These are phyloP conservation scores for Blomia tropicalis DNA, from an alignment of 2,888 invertebrate species.

Conservation along the genomic window DNA sequence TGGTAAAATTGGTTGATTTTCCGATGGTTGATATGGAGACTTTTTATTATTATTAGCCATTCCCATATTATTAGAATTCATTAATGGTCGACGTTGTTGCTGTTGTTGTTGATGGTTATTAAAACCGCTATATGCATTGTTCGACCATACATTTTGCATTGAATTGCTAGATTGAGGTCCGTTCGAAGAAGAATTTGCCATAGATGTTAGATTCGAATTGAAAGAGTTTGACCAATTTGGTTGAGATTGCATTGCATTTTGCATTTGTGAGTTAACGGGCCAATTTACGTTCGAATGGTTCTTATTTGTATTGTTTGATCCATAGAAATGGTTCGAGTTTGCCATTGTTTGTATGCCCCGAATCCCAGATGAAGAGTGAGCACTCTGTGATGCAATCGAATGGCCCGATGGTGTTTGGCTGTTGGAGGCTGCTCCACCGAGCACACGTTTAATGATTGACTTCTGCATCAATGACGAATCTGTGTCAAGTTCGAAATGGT, in stretches of 20 bases:
- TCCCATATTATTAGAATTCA: neutral
- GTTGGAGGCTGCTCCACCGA: slow-evolving; percentile 26
- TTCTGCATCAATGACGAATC: neutral
- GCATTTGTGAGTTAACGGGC: neutral
- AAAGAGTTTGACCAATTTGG: neutral
- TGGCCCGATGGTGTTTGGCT: neutral
- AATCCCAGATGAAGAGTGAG: neutral
- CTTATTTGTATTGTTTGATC: slow-evolving; percentile 8
- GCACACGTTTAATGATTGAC: slow-evolving; percentile 25
- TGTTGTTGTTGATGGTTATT: neutral
- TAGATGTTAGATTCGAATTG: neutral
- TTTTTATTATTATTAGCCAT: neutral
- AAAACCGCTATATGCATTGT: neutral
- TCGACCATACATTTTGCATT: neutral
- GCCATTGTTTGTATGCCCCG: neutral
- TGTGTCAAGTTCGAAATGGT: too few relatives aligned
- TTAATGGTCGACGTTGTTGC: neutral
- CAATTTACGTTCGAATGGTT: neutral
- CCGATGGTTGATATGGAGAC: neutral
- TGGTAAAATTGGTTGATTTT: neutral
- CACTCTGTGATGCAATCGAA: neutral
- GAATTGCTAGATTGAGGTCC: neutral
- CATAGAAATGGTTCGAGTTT: neutral
- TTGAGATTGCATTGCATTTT: neutral
- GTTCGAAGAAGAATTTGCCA: neutral